Percentiles rank a stretch among this genome's conserved stretches.
phyloP scores from a whole-genome alignment of 2,888 invertebrate species.

The Andrena fulva region DNA sequence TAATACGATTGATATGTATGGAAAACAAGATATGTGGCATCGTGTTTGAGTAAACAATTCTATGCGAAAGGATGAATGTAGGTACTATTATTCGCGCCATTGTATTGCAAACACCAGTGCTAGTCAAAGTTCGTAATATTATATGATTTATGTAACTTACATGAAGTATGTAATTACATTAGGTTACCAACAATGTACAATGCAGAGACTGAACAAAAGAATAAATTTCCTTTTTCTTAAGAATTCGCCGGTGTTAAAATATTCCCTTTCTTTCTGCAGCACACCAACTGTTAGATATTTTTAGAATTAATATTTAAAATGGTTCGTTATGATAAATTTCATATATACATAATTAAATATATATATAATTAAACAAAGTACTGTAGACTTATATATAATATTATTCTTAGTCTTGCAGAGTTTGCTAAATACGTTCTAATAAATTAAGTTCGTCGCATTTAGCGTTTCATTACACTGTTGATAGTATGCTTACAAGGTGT shows the following conservation, averaged over 20 bases:
- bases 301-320: not conserved
- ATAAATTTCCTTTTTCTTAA: conserved; percentile 55
- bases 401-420: not conserved
- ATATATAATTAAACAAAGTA: not conserved
- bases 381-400: not conserved
- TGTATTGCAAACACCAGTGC: conserved; percentile 31
- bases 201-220: conserved; percentile 61
- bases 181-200: conserved; percentile 60
- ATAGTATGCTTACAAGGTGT: not conserved
- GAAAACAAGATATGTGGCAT: conserved; percentile 37
- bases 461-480: conserved; percentile 18
- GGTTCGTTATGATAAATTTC: not conserved
- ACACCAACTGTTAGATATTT: not conserved
- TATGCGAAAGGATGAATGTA: conserved; percentile 33
- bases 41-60: conserved; percentile 24
- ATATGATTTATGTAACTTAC: conserved; percentile 29
- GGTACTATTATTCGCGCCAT: conserved; percentile 17
- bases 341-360: not conserved
- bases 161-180: conserved; percentile 30
- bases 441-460: conserved; percentile 18
- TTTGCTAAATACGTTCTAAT: conserved; percentile 17
- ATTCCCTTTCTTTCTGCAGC: not conserved
- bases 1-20: conserved; percentile 23
- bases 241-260: conserved; percentile 16
- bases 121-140: conserved; percentile 41